Conservation (phyloP, 2,113 vertebrate genomes). For the Lepisosteus osseus region DNA sequence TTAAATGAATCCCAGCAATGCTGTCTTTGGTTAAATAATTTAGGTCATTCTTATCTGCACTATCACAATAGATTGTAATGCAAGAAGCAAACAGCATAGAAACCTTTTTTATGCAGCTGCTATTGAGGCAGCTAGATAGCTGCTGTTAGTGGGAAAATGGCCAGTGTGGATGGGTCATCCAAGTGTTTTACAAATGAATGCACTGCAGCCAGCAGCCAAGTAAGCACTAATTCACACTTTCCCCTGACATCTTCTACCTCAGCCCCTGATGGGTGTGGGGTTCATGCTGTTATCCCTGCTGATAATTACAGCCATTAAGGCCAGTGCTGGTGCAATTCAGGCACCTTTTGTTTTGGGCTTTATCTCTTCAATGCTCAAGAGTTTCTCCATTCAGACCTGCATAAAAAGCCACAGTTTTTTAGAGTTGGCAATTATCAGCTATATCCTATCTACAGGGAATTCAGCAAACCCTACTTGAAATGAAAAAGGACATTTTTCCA, state of each 20-base stretch:
- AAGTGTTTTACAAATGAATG: constrained; percentile 79
- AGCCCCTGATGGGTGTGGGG: constrained; percentile 63
- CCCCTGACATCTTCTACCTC: constrained; percentile 55
- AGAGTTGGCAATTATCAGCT: constrained; percentile 66
- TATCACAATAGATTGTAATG: constrained; percentile 72
- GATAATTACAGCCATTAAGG: constrained; percentile 70
- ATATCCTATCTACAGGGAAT: constrained; percentile 60
- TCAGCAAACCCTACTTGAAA: constrained; percentile 37
- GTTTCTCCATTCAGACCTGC: constrained; percentile 66
- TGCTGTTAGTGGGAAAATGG: constrained; percentile 70
- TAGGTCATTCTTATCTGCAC: constrained; percentile 61
- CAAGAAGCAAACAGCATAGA: constrained; percentile 67
- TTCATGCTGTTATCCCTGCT: constrained; percentile 59
- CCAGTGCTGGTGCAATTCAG: constrained; percentile 65
- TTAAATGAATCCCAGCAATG: constrained; percentile 39
- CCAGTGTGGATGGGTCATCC: constrained; percentile 64
- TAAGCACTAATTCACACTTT: constrained; percentile 64
- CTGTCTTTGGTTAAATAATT: constrained; percentile 58
- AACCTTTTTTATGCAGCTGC: constrained; percentile 61
- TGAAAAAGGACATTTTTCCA: constrained; percentile 37
- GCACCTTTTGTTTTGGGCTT: constrained; percentile 74
- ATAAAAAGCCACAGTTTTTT: constrained; percentile 64
- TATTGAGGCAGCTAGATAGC: constrained; percentile 66
- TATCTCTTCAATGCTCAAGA: constrained; percentile 68
- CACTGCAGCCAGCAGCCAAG: constrained; percentile 62